phyloP scores from a whole-genome alignment of 2,113 vertebrate genomes.

The Ictalurus punctatus region DNA sequence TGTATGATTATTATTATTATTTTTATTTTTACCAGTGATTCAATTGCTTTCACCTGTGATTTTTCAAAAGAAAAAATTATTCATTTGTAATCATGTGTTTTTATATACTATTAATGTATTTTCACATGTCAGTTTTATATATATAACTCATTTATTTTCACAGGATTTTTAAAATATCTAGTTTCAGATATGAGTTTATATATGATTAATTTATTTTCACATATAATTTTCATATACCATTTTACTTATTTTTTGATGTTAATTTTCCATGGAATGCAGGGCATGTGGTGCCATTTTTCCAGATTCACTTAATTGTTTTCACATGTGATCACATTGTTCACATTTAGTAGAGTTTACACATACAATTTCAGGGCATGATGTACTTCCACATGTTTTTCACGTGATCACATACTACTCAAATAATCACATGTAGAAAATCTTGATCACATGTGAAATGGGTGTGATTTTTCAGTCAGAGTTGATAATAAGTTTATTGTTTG shows the following conservation, averaged over 20 bases:
- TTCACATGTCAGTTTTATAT: background rate
- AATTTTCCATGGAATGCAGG: background rate
- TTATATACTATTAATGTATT: background rate
- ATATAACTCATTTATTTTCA: background rate
- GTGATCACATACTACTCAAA: background rate
- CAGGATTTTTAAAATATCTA: background rate
- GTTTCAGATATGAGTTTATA: background rate
- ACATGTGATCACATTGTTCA: background rate
- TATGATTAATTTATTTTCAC: background rate
- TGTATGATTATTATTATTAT: background rate
- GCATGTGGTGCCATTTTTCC: background rate
- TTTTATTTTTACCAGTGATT: background rate
- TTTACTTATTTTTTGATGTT: background rate
- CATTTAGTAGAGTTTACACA: background rate
- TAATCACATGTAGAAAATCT: background rate
- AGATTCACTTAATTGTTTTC: background rate
- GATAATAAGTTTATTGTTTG: conserved; percentile 40
- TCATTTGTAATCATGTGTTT: background rate
- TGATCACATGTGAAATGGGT: background rate
- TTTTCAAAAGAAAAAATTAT: too few relatives aligned
- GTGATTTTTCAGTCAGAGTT: background rate
- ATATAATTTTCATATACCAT: background rate
- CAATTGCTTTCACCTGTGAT: background rate
- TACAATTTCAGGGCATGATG: background rate
- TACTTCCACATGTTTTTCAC: background rate